Evolutionary conservation across 2,888 invertebrate genomes (phyloP).

Genomic region (Pheosia tremula): DNA sequence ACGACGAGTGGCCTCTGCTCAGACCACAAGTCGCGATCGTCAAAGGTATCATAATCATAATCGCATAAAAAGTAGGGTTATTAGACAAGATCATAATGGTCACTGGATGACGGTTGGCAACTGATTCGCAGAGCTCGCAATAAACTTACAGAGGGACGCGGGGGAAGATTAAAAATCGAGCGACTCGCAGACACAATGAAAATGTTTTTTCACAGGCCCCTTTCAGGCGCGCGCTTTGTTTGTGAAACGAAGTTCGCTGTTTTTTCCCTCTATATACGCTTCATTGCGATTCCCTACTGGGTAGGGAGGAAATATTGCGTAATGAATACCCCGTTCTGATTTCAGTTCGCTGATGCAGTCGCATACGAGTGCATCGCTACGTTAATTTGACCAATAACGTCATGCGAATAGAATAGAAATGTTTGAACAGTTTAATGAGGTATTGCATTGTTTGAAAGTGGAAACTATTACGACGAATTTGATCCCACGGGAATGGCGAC

Average conservation of each 20-base stretch:
- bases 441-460: slow-evolving; percentile 30
- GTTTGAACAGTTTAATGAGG: slow-evolving; percentile 27
- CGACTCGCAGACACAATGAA: slow-evolving; percentile 80
- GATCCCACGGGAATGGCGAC: slow-evolving; percentile 26
- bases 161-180: slow-evolving; percentile 82
- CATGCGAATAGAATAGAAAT: slow-evolving; percentile 23
- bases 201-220: slow-evolving; percentile 80
- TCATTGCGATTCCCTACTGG: slow-evolving; percentile 69
- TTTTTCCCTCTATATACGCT: slow-evolving; percentile 72
- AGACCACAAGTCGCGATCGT: no score
- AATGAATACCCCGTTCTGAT: slow-evolving; percentile 69
- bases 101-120: slow-evolving; percentile 51
- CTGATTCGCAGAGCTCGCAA: slow-evolving; percentile 70
- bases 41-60: no score
- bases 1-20: no score
- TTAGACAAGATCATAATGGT: slow-evolving; percentile 10
- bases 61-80: no score
- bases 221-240: slow-evolving; percentile 78
- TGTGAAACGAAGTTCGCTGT: slow-evolving; percentile 80
- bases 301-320: slow-evolving; percentile 63
- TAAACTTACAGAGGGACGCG: slow-evolving; percentile 73
- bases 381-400: slow-evolving; percentile 57
- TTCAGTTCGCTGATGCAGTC: slow-evolving; percentile 43
- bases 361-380: slow-evolving; percentile 44
- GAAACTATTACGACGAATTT: slow-evolving; percentile 31